A percentile compares a stretch with the other conserved stretches of the same genome.
Evolutionary conservation across 2,113 vertebrate genomes (phyloP).

Genomic region (Psephotus haematonotus): DNA sequence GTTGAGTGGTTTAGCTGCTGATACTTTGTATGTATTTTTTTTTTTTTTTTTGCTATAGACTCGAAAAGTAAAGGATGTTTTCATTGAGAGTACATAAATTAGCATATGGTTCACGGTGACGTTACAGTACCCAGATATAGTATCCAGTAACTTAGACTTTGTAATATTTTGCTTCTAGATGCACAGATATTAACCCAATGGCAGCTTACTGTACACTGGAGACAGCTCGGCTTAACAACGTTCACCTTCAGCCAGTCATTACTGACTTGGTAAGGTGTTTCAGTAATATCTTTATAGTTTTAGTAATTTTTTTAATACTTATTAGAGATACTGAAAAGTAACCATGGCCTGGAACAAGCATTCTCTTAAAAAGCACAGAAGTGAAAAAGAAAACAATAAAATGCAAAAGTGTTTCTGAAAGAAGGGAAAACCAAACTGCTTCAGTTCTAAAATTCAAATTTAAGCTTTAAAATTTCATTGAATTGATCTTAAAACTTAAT

Average conservation of each 20-base stretch:
- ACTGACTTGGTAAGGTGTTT: constrained; percentile 87
- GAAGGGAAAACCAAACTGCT: background rate
- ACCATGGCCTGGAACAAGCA: background rate
- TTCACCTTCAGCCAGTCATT: constrained; percentile 85
- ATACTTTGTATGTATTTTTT: background rate
- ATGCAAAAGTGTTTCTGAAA: background rate
- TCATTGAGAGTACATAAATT: background rate
- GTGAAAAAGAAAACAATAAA: background rate
- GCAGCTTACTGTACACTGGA: constrained; percentile 85
- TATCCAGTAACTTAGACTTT: background rate
- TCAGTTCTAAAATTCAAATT: background rate
- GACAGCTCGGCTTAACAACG: constrained; percentile 83
- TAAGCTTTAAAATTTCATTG: background rate
- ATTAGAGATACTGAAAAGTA: background rate
- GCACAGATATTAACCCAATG: constrained; percentile 89
- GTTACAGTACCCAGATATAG: background rate
- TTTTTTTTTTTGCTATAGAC: background rate
- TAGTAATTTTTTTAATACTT: background rate
- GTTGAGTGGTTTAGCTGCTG: background rate
- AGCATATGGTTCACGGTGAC: background rate
- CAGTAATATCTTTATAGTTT: background rate
- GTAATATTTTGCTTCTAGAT: constrained; percentile 73
- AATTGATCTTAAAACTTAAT: background rate
- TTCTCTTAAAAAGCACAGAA: background rate
- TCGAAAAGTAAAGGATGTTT: background rate